Base-by-base conservation (phyloP, 2,797 vertebrate genomes). In the Sebastes ruberrimus region DNA sequence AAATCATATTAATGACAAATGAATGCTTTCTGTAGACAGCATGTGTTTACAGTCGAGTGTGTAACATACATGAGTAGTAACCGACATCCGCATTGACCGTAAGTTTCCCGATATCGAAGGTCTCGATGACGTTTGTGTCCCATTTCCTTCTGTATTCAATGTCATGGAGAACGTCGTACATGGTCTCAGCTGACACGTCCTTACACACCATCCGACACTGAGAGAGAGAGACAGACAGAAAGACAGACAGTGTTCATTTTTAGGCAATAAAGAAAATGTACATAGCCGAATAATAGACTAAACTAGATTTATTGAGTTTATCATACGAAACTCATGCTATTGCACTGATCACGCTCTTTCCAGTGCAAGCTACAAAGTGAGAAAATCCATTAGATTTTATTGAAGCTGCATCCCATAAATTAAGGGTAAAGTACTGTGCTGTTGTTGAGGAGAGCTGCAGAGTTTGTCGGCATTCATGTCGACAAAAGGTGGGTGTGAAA, bases 41-140 rank as follows among this genome's bases (percentile, higher is more conserved):
- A 64, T 13, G 4, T 1, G 23, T 71, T 70, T 55, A 64, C 56
- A 23, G 6, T 11, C 0, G 10, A n/a, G 49, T 53, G 60, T 52
- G 69, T 16, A 28, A 90, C 96, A 87, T 94, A 98, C 97, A 98
- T 53, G 97, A 96, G 88, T 98, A 98, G 88, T 98, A 98, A 38
- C 97, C 97, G 5, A 98, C 97, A 1, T 99, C 98, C 0, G 98
- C 96, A n/a, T 99, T 99, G 94, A 96, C 98, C 0, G 98, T 99
- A 71, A 99, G 95, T 69, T 96, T 97, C 22, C 97, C 98, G 1
- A 99, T 99, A 90, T 99, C 98, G 0, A 99, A 99, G 49, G 98
- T 99, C 94, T 99, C 98, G 1, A 98, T 97, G 92, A 99, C 98
- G 1, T 99, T 99, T 8, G 94, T 94, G 94, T 99, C 98, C 98